Base-by-base conservation (phyloP, 2,113 vertebrate species). In the Coracopsis vasa region DNA sequence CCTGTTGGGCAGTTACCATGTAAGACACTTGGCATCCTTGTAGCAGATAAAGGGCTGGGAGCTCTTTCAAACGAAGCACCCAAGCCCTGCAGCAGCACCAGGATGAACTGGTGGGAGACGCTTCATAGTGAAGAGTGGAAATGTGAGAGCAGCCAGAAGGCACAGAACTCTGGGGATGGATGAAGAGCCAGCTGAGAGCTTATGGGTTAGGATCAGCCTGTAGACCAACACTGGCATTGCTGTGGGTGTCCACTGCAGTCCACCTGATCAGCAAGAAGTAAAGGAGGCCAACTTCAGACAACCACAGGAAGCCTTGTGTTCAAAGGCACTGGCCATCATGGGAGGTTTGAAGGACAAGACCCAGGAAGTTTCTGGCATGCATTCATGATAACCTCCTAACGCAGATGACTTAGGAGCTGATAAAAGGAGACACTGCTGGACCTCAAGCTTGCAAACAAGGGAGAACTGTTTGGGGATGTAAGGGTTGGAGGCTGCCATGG, bases 1-100 rank as follows among this genome's bases (percentile, higher is more conserved):
- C 44, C 62, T 71, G 71, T 54, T 0, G 0, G 20, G 60, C 2
- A 28, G 50, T 13, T 35, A 61, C 56, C 64, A 23, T 0, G 1
- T 25, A 72, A 77, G 35, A 56, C 33, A 29, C 45, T 33, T 4
- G 2, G 67, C 18, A 25, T 28, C 51, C 56, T 56, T 18, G 16
- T 0, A 56, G 73, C 33, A 75, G 51, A 35, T 3, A 8, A 50
- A 29, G 24, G 24, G 28, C 41, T 64, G 29, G 24, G 37, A 72
- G 58, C 37, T 75, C 35, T 62, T 27, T 21, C 11, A 51, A 72
- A 62, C 1, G 3, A 66, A 71, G 41, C 28, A 41, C 41, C 25
- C 1, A 2, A 56, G 39, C 13, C 20, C 45, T 45, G 33, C 14
- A 51, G 58, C 37, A 81, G 75, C 39, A 83, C 16, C 45, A 61